These are phyloP conservation scores for Zelleria hepariella DNA, from an alignment of 2,888 invertebrate species.

Conservation along the genomic window DNA sequence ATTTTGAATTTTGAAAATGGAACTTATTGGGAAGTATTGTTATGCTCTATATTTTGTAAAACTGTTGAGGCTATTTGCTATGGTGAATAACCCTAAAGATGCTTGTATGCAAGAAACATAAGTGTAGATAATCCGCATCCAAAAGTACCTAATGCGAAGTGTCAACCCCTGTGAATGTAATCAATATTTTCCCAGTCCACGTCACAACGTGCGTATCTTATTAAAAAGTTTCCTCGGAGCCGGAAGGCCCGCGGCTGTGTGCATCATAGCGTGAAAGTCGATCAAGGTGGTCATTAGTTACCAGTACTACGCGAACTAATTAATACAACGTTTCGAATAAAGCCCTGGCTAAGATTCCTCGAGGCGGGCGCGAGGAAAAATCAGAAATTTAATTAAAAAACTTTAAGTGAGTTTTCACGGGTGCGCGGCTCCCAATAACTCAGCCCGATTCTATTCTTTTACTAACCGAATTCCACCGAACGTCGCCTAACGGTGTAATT, in stretches of 20 bases:
- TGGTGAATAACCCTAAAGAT: no score
- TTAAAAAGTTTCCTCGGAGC: not conserved
- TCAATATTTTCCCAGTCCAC: not conserved
- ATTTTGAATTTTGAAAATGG: no score
- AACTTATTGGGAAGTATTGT: no score
- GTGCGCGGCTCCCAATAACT: slow-evolving; percentile 56
- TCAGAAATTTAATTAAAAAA: slow-evolving; percentile 70
- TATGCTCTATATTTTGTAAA: no score
- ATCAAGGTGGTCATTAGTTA: slow-evolving; percentile 55
- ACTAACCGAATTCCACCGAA: slow-evolving; percentile 27
- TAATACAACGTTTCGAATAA: slow-evolving; percentile 66
- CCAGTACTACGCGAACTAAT: slow-evolving; percentile 46
- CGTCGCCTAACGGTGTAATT: slow-evolving; percentile 18
- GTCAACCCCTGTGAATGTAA: no score
- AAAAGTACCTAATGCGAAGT: no score
- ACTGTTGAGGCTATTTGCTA: no score
- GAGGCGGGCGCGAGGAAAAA: slow-evolving; percentile 44
- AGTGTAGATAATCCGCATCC: no score
- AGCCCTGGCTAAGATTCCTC: slow-evolving; percentile 49
- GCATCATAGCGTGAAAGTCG: slow-evolving; percentile 44
- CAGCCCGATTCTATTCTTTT: slow-evolving; percentile 40
- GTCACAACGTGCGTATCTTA: not conserved
- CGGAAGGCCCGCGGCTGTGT: slow-evolving; percentile 12
- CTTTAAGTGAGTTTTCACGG: slow-evolving; percentile 70
- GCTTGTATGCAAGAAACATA: no score